These are phyloP conservation scores for Micrasema longulum DNA, from an alignment of 1,140 invertebrate species.

Conservation along the genomic window DNA sequence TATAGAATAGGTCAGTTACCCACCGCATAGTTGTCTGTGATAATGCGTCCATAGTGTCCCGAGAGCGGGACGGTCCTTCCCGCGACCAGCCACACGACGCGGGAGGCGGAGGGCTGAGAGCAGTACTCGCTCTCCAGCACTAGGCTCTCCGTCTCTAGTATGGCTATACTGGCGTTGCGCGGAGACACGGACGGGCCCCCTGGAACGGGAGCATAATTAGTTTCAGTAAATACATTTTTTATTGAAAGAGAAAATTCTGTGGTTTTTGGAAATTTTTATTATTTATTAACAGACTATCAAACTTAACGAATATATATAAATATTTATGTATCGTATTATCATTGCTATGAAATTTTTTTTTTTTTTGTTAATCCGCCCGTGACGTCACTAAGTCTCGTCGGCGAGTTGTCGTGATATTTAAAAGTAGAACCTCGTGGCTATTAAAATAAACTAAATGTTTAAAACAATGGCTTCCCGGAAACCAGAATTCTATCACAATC, in stretches of 20 bases:
- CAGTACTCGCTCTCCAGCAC: constrained; percentile 35
- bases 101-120: not conserved
- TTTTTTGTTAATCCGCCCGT: too few relatives aligned
- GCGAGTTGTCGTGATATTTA: too few relatives aligned
- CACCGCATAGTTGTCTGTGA: constrained; percentile 25
- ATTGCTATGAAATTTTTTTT: too few relatives aligned
- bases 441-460: too few relatives aligned
- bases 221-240: too few relatives aligned
- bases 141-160: not conserved
- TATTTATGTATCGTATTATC: not conserved
- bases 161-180: not conserved
- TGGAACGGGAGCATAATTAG: too few relatives aligned
- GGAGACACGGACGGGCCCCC: constrained; percentile 7
- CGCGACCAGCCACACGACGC: constrained; percentile 35
- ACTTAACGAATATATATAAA: not conserved
- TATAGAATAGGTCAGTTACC: too few relatives aligned
- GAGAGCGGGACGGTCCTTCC: constrained; percentile 11
- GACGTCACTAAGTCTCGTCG: too few relatives aligned
- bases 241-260: not conserved
- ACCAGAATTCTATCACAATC: too few relatives aligned
- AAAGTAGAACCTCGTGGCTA: too few relatives aligned
- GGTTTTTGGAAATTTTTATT: not conserved
- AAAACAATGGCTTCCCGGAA: too few relatives aligned
- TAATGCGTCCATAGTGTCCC: not conserved
- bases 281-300: not conserved